Conservation (phyloP, 2,113 vertebrate species). For the Caretta caretta region DNA sequence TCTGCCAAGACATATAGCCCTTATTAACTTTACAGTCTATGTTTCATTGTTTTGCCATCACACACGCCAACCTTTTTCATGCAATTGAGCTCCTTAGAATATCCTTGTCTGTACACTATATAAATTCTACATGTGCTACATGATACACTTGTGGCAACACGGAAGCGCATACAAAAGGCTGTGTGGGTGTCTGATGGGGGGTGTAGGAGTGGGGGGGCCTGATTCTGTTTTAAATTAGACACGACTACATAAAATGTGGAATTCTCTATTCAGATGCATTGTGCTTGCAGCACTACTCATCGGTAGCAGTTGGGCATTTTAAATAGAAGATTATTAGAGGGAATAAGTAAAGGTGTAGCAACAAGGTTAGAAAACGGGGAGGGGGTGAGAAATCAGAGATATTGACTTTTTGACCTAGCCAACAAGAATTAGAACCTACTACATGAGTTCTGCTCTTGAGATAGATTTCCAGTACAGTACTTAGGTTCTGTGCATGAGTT, state of each 20-base stretch:
- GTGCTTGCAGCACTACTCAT: background rate
- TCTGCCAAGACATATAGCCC: background rate
- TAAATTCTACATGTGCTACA: background rate
- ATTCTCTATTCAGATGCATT: background rate
- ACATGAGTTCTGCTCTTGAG: background rate
- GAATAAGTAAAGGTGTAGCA: background rate
- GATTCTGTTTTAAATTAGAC: background rate
- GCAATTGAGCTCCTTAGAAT: slow-evolving; percentile 40
- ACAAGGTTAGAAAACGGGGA: background rate
- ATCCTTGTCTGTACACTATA: slow-evolving; percentile 35
- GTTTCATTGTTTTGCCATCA: slow-evolving; percentile 24
- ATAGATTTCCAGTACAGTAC: background rate
- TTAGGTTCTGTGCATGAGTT: background rate
- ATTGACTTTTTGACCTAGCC: background rate
- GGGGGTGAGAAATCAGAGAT: fast-evolving
- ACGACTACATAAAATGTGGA: background rate
- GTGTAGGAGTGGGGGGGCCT: background rate
- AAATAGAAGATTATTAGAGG: background rate
- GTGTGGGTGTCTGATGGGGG: background rate
- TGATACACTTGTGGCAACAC: background rate
- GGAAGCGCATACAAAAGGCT: background rate
- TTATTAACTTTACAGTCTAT: background rate
- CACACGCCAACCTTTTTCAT: background rate
- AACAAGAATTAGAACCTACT: background rate
- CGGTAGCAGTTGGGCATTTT: background rate